These are phyloP conservation scores for Empidonax alnorum DNA, from an alignment of 2,113 vertebrate species.

Conservation along the genomic window DNA sequence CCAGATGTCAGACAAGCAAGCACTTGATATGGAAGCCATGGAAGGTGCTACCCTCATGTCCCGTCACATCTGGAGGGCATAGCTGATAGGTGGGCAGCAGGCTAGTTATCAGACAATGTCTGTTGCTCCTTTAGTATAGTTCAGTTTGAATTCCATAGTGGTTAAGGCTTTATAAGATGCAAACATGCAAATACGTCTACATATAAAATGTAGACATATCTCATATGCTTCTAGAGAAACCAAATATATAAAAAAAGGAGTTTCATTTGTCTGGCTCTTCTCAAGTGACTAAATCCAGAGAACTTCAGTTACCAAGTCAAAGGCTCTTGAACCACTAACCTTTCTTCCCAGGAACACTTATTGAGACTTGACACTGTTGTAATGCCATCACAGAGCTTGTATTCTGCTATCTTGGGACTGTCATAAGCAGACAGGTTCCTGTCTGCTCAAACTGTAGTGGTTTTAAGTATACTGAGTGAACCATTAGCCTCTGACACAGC, in stretches of 20 bases:
- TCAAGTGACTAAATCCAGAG: neutral
- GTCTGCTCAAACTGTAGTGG: neutral
- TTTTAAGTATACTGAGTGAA: neutral
- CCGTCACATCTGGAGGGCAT: fast-evolving
- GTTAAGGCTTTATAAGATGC: neutral
- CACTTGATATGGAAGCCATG: neutral
- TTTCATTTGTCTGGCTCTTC: neutral
- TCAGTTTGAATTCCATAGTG: neutral
- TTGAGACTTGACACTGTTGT: neutral
- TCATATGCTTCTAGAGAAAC: neutral
- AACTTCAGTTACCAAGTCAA: neutral
- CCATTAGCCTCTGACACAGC: neutral
- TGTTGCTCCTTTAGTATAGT: neutral
- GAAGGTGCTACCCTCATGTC: neutral
- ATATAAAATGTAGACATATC: neutral
- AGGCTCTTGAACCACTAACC: neutral
- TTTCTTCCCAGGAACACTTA: neutral
- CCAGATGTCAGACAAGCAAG: neutral
- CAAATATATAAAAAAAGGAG: neutral
- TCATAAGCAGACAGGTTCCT: neutral
- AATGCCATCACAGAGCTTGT: neutral
- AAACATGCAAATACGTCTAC: neutral
- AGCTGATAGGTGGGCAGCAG: neutral
- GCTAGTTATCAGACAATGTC: neutral
- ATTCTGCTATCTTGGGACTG: neutral